Conservation (phyloP, 2,888 invertebrate genomes). For the Eurytoma californica region DNA sequence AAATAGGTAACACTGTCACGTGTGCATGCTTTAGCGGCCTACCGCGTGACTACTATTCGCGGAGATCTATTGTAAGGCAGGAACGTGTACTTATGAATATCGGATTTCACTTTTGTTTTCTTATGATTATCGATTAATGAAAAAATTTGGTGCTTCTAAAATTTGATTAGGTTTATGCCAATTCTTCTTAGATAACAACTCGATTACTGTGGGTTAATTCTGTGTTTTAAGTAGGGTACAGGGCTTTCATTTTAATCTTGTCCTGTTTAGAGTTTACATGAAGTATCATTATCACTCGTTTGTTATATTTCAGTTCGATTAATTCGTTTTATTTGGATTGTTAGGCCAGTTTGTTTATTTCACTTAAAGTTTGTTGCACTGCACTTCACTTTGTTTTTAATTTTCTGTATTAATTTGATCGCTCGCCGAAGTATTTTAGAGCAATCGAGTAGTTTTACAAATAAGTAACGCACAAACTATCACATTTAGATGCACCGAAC, state of each 20-base stretch:
- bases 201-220: slow-evolving; percentile 15
- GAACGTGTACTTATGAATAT: slow-evolving; percentile 59
- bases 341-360: neutral
- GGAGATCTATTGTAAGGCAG: slow-evolving; percentile 58
- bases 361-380: slow-evolving; percentile 11
- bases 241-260: too few relatives aligned
- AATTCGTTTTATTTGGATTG: too few relatives aligned
- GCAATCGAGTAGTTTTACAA: slow-evolving; percentile 21
- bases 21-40: slow-evolving; percentile 35
- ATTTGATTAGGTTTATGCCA: neutral
- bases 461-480: neutral
- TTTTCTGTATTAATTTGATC: neutral
- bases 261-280: too few relatives aligned
- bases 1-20: slow-evolving; percentile 5
- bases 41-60: slow-evolving; percentile 3
- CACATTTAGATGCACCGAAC: slow-evolving; percentile 8
- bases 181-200: neutral
- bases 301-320: too few relatives aligned
- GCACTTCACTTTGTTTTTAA: slow-evolving; percentile 17
- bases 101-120: too few relatives aligned
- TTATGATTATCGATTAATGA: slow-evolving; percentile 47
- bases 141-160: slow-evolving; percentile 53
- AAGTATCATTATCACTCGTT: too few relatives aligned
- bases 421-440: neutral
- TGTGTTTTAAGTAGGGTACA: neutral